Percentiles rank a stretch among this genome's conserved stretches.
phyloP scores from a whole-genome alignment of 1,140 invertebrate species.

The Saccostrea echinata region DNA sequence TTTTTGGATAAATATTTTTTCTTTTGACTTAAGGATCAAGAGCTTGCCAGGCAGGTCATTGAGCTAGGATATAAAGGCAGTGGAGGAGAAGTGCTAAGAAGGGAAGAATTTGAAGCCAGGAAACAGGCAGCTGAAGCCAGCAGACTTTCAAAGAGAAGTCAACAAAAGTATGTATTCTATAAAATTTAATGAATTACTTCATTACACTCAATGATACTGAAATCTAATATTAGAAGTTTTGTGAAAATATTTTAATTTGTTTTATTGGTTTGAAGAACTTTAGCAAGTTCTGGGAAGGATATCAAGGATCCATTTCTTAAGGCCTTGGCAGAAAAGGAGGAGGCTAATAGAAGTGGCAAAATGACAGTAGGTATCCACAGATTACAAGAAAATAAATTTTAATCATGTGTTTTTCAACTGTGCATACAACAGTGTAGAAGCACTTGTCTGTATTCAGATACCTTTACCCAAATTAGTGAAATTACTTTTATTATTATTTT shows the following conservation, averaged over 20 bases:
- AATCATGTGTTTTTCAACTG: neutral
- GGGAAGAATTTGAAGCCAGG: slow-evolving; percentile 80
- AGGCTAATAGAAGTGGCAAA: slow-evolving; percentile 84
- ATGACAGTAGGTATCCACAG: slow-evolving; percentile 79
- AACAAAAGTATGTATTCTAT: slow-evolving; percentile 75
- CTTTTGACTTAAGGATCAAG: slow-evolving; percentile 78
- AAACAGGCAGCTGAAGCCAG: slow-evolving; percentile 80
- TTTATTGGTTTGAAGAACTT: slow-evolving; percentile 71
- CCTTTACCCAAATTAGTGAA: neutral
- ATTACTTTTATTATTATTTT: slow-evolving; percentile 59
- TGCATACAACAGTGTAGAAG: neutral
- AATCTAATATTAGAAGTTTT: too few species aligned
- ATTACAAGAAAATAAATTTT: neutral
- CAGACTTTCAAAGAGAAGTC: slow-evolving; percentile 78
- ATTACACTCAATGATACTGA: too few species aligned
- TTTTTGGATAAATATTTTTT: neutral
- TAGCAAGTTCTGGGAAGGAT: slow-evolving; percentile 79
- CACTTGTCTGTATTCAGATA: neutral
- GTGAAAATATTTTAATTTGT: neutral
- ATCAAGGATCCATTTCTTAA: slow-evolving; percentile 83
- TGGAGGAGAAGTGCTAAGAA: slow-evolving; percentile 80
- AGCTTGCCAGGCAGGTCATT: slow-evolving; percentile 80
- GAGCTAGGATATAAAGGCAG: slow-evolving; percentile 80
- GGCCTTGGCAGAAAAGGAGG: slow-evolving; percentile 85
- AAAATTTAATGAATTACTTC: too few species aligned